A percentile compares a stretch with the other conserved stretches of the same genome.
Evolutionary conservation across 2,797 vertebrate species (phyloP).

Genomic region (Loriculus beryllinus): DNA sequence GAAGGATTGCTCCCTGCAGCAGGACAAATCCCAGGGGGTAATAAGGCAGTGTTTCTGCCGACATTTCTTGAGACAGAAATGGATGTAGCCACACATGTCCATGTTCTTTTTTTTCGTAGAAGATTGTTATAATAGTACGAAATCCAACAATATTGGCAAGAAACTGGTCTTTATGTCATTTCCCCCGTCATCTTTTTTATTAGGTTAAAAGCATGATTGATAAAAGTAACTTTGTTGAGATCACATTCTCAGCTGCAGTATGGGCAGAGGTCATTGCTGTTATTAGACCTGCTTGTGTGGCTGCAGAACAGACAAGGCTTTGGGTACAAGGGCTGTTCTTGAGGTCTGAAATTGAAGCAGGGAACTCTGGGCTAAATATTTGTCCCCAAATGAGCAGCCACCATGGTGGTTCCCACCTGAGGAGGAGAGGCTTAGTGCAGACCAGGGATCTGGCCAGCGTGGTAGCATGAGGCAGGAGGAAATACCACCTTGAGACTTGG

Average conservation of each 20-base stretch:
- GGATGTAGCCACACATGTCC: neutral
- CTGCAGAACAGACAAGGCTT: accelerated
- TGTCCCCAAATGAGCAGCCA: accelerated
- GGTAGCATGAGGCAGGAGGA: neutral
- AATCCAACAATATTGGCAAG: conserved; percentile 22
- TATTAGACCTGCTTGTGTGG: accelerated
- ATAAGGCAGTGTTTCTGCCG: accelerated
- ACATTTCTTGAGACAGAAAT: neutral
- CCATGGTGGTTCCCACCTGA: accelerated
- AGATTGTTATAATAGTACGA: neutral
- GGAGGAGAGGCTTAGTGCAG: neutral
- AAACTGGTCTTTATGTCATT: neutral
- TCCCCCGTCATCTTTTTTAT: neutral
- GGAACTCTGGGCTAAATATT: neutral
- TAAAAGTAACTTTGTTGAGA: neutral
- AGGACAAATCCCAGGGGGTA: neutral
- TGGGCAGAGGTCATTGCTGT: neutral
- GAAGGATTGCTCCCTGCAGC: neutral
- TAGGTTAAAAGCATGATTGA: neutral
- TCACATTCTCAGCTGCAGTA: neutral
- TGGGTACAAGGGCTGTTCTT: accelerated
- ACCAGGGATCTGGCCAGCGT: neutral
- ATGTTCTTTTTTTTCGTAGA: neutral
- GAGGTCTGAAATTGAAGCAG: neutral
- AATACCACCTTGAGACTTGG: accelerated